Base-by-base conservation (phyloP, 2,888 invertebrate species). In the Rhodophaea formosa region DNA sequence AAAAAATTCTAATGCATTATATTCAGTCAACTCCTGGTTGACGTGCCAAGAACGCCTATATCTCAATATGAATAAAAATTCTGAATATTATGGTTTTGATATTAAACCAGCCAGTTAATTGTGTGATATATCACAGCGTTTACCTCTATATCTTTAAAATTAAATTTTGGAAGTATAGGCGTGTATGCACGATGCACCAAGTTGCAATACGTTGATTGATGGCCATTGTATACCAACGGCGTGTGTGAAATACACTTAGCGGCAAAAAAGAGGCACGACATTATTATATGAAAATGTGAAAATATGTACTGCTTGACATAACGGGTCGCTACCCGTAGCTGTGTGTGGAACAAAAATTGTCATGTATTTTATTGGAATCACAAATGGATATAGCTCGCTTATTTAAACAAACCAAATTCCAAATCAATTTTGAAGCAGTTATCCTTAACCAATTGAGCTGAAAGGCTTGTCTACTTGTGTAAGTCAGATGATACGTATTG, bases 131-230 rank as follows among this genome's bases (percentile, higher is more conserved):
- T 66, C 64, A 64, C 66, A 57, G 61, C 58, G 46, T 64, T n/a
- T n/a, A n/a, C n/a, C n/a, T n/a, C n/a, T n/a, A n/a, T n/a, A n/a
- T n/a, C n/a, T n/a, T n/a, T n/a, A n/a, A n/a, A n/a, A n/a, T n/a
- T n/a, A n/a, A n/a, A n/a, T 69, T 71, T 75, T 72, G 66, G 65
- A 59, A 59, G 58, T 67, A 65, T 64, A 63, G 65, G 65, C 70
- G 66, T 62, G 67, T 39, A 39, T 39, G 39, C 39, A 39, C 63
- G 68, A 68, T 62, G 68, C 66, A 61, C 65, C 62, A 57, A 69
- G 65, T 68, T 71, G 67, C 66, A 70, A 70, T 71, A 66, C 58
- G 68, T 75, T 79, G 76, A 78, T 78, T 77, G 75, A 79, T 77
- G 62, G 62, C 66, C 53, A 59, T 59, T 65, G 60, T 65, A 63